phyloP scores from a whole-genome alignment of 2,113 vertebrate species.

The Cochlearius cochlearius region DNA sequence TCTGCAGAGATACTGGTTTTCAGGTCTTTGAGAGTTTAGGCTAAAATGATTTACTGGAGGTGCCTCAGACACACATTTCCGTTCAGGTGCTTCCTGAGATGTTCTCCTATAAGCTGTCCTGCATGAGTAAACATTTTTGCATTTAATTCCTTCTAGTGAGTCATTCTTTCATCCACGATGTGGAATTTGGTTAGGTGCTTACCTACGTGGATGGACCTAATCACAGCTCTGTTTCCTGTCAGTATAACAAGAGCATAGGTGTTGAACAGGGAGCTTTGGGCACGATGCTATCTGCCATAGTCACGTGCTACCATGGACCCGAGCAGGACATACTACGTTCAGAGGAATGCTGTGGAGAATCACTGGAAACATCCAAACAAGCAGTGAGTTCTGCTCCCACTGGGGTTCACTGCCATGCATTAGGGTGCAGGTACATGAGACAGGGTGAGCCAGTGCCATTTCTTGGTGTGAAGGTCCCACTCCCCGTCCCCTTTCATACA shows the following conservation, averaged over 20 bases:
- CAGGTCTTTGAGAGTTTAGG: neutral
- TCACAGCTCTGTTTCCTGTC: neutral
- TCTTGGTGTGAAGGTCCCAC: neutral
- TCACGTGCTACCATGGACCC: neutral
- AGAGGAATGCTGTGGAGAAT: neutral
- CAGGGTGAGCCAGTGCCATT: neutral
- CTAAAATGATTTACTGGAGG: neutral
- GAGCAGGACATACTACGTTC: neutral
- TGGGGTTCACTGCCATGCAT: neutral
- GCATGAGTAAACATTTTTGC: neutral
- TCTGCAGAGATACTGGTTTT: neutral
- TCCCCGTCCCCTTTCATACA: neutral
- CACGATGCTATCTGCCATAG: neutral
- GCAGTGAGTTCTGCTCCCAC: neutral
- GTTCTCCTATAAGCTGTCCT: neutral
- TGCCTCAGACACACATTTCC: neutral
- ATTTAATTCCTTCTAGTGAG: neutral
- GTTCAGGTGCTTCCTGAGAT: neutral
- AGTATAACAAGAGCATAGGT: neutral
- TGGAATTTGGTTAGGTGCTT: neutral
- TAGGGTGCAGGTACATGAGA: neutral
- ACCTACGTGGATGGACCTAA: neutral
- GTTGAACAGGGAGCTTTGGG: neutral
- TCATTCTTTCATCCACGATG: neutral
- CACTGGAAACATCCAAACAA: neutral